Conservation (phyloP, 2,888 invertebrate genomes). For the Bhutanitis thaidina region DNA sequence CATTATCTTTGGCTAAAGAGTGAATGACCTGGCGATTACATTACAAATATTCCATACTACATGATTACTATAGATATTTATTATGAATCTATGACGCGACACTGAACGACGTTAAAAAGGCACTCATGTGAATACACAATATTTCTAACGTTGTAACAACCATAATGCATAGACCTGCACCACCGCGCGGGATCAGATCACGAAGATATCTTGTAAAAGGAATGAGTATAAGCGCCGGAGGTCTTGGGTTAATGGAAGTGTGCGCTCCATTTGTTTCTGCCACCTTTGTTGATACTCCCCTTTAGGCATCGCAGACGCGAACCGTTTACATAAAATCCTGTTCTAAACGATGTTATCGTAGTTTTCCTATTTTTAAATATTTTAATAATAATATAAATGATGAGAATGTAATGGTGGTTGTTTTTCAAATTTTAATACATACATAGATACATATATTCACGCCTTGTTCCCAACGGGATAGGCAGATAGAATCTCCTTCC, state of each 20-base stretch:
- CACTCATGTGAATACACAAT: slow-evolving; percentile 1
- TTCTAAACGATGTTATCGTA: not conserved
- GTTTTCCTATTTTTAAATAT: too few relatives aligned
- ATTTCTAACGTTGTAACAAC: not conserved
- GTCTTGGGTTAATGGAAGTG: not conserved
- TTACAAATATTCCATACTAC: too few relatives aligned
- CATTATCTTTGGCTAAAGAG: too few relatives aligned
- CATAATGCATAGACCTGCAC: not conserved
- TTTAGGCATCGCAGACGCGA: not conserved
- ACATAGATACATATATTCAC: too few relatives aligned
- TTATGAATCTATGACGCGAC: not conserved
- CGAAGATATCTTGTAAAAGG: not conserved
- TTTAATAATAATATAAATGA: too few relatives aligned
- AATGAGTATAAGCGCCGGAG: not conserved
- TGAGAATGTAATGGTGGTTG: too few relatives aligned
- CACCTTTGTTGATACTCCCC: not conserved
- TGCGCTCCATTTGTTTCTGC: not conserved
- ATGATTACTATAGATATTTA: not conserved
- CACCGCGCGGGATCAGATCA: not conserved
- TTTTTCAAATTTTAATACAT: too few relatives aligned
- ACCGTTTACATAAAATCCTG: not conserved
- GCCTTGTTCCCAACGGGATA: too few relatives aligned
- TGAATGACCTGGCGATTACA: too few relatives aligned
- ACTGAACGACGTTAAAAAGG: not conserved
- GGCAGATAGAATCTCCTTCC: too few relatives aligned